phyloP scores from a whole-genome alignment of 2,888 invertebrate genomes.

The Leptothorax acervorum region DNA sequence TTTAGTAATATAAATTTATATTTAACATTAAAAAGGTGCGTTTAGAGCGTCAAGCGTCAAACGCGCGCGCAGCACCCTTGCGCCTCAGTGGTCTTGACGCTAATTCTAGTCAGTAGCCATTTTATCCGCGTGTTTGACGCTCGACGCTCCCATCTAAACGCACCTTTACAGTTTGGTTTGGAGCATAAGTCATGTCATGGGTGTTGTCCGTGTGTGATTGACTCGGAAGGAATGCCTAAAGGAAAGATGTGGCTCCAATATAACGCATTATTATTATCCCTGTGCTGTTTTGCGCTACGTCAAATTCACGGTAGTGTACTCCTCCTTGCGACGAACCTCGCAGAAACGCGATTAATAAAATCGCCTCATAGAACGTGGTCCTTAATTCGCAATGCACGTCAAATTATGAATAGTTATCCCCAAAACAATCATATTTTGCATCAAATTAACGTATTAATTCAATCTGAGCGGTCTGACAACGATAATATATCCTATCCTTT shows the following conservation, averaged over 20 bases:
- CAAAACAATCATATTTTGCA: background rate
- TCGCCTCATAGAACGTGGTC: background rate
- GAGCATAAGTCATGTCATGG: constrained; percentile 9
- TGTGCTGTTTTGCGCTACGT: constrained; percentile 9
- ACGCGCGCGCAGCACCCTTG: too few species aligned
- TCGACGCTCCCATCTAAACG: too few species aligned
- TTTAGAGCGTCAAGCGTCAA: too few species aligned
- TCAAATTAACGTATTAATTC: background rate
- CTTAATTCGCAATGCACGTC: background rate
- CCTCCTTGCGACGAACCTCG: background rate
- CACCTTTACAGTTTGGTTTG: too few species aligned
- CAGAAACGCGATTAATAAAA: background rate
- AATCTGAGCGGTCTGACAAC: background rate
- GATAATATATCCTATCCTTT: background rate
- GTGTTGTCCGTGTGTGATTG: constrained; percentile 32
- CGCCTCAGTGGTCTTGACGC: too few species aligned
- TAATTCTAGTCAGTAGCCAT: too few species aligned
- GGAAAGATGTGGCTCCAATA: constrained; percentile 19
- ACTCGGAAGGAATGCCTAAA: background rate
- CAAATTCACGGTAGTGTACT: constrained; percentile 19
- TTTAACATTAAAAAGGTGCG: too few species aligned
- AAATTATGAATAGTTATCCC: background rate
- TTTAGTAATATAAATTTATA: background rate
- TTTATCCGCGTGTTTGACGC: too few species aligned
- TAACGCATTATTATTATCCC: background rate